Conservation (phyloP, 2,113 vertebrate genomes). For the Ailuropoda melanoleuca region DNA sequence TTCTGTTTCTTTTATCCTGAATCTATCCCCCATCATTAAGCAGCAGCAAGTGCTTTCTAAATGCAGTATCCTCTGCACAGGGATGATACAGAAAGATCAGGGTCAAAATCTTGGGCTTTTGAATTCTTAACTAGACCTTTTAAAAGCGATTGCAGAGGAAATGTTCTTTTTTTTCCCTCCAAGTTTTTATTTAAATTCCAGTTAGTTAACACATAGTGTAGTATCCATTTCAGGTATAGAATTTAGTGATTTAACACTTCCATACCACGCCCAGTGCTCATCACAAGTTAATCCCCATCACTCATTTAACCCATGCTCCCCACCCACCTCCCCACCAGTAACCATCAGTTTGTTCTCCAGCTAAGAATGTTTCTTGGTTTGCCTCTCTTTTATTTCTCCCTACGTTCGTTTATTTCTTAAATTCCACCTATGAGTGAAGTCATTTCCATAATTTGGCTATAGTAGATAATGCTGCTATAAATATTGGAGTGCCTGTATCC, state of each 20-base stretch:
- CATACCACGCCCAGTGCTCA: neutral
- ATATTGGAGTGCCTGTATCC: neutral
- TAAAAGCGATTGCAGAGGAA: neutral
- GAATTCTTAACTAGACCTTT: neutral
- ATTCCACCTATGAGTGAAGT: neutral
- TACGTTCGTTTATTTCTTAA: neutral
- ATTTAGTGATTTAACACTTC: neutral
- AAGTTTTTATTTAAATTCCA: neutral
- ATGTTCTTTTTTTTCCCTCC: neutral
- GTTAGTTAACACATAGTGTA: neutral
- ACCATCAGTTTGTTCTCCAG: neutral
- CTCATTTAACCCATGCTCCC: neutral
- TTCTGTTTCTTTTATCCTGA: neutral
- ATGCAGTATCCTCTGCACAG: neutral
- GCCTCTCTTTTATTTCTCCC: too few relatives aligned
- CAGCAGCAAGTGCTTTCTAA: neutral
- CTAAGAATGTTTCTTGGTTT: neutral
- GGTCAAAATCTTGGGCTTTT: conserved; percentile 18
- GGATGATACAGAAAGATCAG: neutral
- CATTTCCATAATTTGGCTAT: neutral
- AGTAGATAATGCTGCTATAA: neutral
- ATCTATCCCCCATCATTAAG: neutral
- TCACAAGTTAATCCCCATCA: neutral
- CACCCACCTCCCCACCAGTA: neutral
- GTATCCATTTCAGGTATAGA: neutral